Evolutionary conservation across 2,797 vertebrate species (phyloP).

Genomic region (Brachyalestes nurse): DNA sequence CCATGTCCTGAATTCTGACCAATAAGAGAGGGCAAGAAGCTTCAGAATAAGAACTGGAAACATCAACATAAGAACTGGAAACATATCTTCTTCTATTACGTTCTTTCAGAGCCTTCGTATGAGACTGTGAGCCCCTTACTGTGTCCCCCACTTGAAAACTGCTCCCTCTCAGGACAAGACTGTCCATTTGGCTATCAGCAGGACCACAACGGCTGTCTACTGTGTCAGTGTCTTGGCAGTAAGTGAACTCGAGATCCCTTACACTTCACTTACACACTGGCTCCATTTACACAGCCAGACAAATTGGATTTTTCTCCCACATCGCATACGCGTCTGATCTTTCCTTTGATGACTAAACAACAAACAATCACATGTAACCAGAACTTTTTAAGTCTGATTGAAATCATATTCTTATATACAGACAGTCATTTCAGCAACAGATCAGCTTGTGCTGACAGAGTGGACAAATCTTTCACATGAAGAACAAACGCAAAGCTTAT

Average conservation of each 20-base stretch:
- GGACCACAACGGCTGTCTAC: slow-evolving; percentile 80
- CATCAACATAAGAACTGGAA: neutral
- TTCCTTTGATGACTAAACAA: neutral
- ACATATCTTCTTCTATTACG: slow-evolving; percentile 6
- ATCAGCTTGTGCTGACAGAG: neutral
- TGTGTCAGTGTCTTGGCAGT: slow-evolving; percentile 83
- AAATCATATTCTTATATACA: neutral
- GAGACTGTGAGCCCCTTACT: slow-evolving; percentile 82
- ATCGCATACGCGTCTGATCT: neutral
- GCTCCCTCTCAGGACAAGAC: slow-evolving; percentile 76
- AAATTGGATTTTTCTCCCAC: neutral
- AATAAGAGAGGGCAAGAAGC: too few relatives aligned
- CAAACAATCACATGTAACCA: neutral
- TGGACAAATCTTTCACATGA: neutral
- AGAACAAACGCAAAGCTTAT: slow-evolving; percentile 10
- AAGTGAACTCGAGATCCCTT: slow-evolving; percentile 58
- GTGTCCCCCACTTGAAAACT: slow-evolving; percentile 82
- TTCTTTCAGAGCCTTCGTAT: slow-evolving; percentile 79
- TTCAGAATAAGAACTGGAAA: neutral
- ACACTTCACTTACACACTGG: neutral
- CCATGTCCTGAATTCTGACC: neutral
- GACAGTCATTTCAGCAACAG: neutral
- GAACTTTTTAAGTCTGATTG: neutral
- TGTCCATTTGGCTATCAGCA: slow-evolving; percentile 82
- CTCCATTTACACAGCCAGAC: neutral